Conservation (phyloP, 2,888 invertebrate genomes). For the Limnephilus rhombicus region DNA sequence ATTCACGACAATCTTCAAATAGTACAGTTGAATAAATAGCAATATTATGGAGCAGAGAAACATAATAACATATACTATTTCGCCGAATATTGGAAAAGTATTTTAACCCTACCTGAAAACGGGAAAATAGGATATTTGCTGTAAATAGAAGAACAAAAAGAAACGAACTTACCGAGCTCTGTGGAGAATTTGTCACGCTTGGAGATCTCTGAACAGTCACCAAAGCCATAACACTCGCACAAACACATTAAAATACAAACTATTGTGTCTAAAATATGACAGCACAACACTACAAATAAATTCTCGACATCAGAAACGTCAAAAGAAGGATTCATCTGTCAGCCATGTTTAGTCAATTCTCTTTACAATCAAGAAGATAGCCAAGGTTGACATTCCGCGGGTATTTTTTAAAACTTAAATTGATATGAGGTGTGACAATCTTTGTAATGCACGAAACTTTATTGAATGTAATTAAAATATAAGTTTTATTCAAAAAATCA, state of each 20-base stretch:
- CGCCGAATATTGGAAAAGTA: background rate
- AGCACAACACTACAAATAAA: slow-evolving; percentile 49
- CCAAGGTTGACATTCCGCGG: slow-evolving; percentile 47
- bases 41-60: background rate
- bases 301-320: slow-evolving; percentile 59
- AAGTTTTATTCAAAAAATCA: slow-evolving; percentile 29
- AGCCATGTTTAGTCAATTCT: slow-evolving; percentile 64
- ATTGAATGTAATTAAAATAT: background rate
- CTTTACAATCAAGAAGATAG: slow-evolving; percentile 56
- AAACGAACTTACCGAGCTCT: slow-evolving; percentile 76
- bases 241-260: slow-evolving; percentile 58
- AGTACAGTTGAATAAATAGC: background rate
- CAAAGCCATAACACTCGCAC: slow-evolving; percentile 78
- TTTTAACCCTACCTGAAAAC: background rate
- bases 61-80: background rate
- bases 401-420: slow-evolving; percentile 6
- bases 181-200: slow-evolving; percentile 83
- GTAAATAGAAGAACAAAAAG: slow-evolving; percentile 37
- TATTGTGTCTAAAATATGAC: slow-evolving; percentile 54
- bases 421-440: background rate
- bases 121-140: background rate
- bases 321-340: slow-evolving; percentile 61
- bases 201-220: slow-evolving; percentile 86
- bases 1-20: background rate
- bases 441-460: slow-evolving; percentile 3